phyloP scores from a whole-genome alignment of 2,797 vertebrate species.

The Xerus rutilus region DNA sequence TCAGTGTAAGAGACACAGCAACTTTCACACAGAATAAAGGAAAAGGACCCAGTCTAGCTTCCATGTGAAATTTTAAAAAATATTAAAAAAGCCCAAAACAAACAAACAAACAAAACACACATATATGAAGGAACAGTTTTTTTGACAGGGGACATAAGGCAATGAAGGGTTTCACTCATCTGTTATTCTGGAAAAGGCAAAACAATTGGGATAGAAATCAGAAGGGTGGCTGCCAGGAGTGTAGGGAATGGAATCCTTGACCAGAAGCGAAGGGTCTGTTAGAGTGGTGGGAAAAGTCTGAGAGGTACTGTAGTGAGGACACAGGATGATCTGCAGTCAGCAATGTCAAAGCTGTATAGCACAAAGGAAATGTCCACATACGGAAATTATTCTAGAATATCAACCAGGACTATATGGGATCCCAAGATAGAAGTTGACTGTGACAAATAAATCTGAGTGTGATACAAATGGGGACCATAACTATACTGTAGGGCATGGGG shows the following conservation, averaged over 20 bases:
- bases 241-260: not conserved
- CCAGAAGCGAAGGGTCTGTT: not conserved
- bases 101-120: too few species aligned
- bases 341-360: not conserved
- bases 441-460: not conserved
- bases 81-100: too few species aligned
- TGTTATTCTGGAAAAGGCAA: not conserved
- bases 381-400: not conserved
- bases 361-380: not conserved
- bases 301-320: too few species aligned
- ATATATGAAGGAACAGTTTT: not conserved
- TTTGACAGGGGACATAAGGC: not conserved
- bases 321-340: rapidly evolving
- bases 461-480: too few species aligned
- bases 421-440: not conserved
- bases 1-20: too few species aligned
- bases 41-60: not conserved
- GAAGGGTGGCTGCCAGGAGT: too few species aligned
- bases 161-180: not conserved
- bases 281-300: not conserved
- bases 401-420: not conserved
- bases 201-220: not conserved
- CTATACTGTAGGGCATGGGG: not conserved
- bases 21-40: not conserved
- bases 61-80: not conserved